These are phyloP conservation scores for Pangasianodon hypophthalmus DNA, from an alignment of 2,113 vertebrate species.

Conservation along the genomic window DNA sequence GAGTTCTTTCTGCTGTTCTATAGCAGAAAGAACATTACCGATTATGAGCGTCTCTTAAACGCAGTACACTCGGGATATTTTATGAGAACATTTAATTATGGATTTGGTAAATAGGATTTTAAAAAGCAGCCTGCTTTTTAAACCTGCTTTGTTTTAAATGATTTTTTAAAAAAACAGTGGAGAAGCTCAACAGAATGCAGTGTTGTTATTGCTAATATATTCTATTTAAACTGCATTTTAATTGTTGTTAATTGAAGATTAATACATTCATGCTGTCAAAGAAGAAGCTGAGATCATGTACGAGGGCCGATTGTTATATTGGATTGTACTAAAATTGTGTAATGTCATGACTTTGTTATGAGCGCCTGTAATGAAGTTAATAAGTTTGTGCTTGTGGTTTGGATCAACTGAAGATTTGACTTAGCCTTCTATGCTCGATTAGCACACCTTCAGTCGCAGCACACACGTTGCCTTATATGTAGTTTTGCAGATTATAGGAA, in stretches of 20 bases:
- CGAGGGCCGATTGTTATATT: too few species aligned
- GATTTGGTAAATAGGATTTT: not conserved
- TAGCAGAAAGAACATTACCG: not conserved
- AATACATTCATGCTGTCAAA: not conserved
- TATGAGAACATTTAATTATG: not conserved
- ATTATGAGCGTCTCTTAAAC: not conserved
- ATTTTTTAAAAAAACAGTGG: not conserved
- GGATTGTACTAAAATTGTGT: too few species aligned
- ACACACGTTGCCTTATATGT: too few species aligned
- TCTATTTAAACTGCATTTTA: not conserved
- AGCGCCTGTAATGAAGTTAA: too few species aligned
- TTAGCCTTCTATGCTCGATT: too few species aligned
- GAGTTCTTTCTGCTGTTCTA: not conserved
- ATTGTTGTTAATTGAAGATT: not conserved
- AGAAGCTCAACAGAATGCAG: not conserved
- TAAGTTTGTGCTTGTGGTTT: too few species aligned
- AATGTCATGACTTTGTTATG: too few species aligned
- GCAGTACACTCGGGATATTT: not conserved
- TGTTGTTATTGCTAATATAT: not conserved
- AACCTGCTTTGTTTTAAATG: not conserved
- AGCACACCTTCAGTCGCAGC: too few species aligned
- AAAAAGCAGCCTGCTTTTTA: not conserved
- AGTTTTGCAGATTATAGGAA: too few species aligned
- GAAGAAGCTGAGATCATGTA: not conserved
- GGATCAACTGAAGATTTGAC: too few species aligned